These are phyloP conservation scores for Plutella xylostella DNA, from an alignment of 2,888 invertebrate genomes.

Conservation along the genomic window DNA sequence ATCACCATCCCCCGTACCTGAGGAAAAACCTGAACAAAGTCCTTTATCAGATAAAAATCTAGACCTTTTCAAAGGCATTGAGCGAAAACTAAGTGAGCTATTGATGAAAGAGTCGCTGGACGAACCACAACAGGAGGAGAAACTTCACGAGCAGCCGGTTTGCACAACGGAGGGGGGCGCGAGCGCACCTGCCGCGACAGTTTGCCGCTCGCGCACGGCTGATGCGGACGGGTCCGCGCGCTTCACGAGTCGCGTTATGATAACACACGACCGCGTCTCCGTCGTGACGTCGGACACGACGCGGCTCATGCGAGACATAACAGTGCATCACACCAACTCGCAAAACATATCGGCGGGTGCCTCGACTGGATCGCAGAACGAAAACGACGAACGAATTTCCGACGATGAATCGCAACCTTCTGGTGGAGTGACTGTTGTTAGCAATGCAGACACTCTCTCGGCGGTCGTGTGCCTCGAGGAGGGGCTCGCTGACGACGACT, in stretches of 20 bases:
- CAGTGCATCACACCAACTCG: constrained; percentile 75
- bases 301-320: constrained; percentile 74
- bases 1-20: constrained; percentile 46
- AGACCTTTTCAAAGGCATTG: constrained; percentile 65
- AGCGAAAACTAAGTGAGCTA: constrained; percentile 66
- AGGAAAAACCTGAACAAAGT: constrained; percentile 26
- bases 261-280: constrained; percentile 84
- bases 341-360: constrained; percentile 54
- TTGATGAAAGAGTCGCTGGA: constrained; percentile 67
- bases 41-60: constrained; percentile 45
- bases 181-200: constrained; percentile 60
- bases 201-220: constrained; percentile 67
- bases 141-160: constrained; percentile 58
- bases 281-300: constrained; percentile 83
- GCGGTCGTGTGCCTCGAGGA: constrained; percentile 84
- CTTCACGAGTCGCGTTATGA: constrained; percentile 91
- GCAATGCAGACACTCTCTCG: constrained; percentile 77
- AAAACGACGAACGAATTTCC: constrained; percentile 55
- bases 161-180: constrained; percentile 56
- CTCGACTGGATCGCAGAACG: constrained; percentile 42
- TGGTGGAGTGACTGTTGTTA: constrained; percentile 76
- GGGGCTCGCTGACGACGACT: constrained; percentile 90
- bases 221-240: constrained; percentile 73
- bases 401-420: constrained; percentile 59
- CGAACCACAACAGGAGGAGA: constrained; percentile 54